phyloP scores from a whole-genome alignment of 1,140 invertebrate genomes.

The Penaeus vannamei region DNA sequence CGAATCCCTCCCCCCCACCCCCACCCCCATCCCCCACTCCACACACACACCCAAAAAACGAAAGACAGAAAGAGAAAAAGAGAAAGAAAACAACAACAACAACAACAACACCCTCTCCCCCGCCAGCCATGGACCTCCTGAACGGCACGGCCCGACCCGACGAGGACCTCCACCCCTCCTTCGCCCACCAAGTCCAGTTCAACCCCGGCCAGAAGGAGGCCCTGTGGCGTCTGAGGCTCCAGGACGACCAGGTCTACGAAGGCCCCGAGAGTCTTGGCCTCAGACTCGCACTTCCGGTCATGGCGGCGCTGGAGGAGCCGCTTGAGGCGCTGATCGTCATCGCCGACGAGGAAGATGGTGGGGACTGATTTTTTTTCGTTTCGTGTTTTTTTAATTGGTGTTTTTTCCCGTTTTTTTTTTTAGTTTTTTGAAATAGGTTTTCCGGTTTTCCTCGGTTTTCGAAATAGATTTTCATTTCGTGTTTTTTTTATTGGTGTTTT shows the following conservation, averaged over 20 bases:
- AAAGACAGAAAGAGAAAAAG: background rate
- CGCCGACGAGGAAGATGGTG: constrained; percentile 73
- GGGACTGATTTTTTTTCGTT: background rate
- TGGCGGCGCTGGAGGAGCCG: constrained; percentile 71
- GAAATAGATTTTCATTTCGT: too few relatives aligned
- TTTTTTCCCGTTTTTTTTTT: too few relatives aligned
- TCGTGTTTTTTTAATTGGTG: too few relatives aligned
- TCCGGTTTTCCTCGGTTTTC: too few relatives aligned
- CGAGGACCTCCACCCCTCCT: constrained; percentile 70
- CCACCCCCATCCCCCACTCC: too few relatives aligned
- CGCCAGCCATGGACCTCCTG: constrained; percentile 69
- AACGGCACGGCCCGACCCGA: constrained; percentile 71
- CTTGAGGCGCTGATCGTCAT: constrained; percentile 70
- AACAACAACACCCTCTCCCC: background rate
- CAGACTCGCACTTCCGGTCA: constrained; percentile 71
- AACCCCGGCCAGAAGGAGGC: constrained; percentile 73
- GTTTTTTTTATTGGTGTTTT: too few relatives aligned
- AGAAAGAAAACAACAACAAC: background rate
- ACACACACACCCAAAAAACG: too few relatives aligned
- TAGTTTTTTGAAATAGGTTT: too few relatives aligned
- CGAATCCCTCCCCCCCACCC: too few relatives aligned
- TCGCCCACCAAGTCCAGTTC: constrained; percentile 72
- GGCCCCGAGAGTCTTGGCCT: constrained; percentile 70
- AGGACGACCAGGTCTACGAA: constrained; percentile 71
- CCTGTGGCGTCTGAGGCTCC: constrained; percentile 70